These are phyloP conservation scores for Trichopoda pennipes DNA, from an alignment of 2,888 invertebrate genomes.

Conservation along the genomic window DNA sequence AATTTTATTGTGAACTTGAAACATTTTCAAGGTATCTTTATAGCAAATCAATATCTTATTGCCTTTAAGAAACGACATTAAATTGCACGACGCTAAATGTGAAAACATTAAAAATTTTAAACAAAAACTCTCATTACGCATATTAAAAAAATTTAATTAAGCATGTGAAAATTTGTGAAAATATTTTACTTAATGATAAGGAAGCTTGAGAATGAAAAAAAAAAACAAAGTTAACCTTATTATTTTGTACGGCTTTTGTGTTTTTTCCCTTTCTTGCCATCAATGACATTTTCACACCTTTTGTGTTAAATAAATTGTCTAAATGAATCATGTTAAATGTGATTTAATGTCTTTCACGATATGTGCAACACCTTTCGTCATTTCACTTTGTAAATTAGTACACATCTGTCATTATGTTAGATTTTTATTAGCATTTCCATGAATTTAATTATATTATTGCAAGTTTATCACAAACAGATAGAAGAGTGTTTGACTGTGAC, in stretches of 20 bases:
- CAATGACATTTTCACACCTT: slow-evolving; percentile 26
- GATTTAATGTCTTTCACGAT: slow-evolving; percentile 10
- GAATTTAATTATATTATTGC: slow-evolving; percentile 33
- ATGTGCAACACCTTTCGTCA: not conserved
- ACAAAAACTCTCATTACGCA: too few species aligned
- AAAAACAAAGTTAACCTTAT: not conserved
- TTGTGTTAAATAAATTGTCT: slow-evolving; percentile 7
- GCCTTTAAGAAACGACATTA: not conserved
- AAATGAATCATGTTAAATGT: slow-evolving; percentile 29
- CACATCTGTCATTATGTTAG: slow-evolving; percentile 12
- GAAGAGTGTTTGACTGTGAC: slow-evolving; percentile 2
- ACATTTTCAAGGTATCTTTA: slow-evolving; percentile 43
- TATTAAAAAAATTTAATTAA: too few species aligned
- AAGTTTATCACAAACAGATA: slow-evolving; percentile 5
- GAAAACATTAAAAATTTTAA: not conserved
- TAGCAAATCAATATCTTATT: slow-evolving; percentile 1
- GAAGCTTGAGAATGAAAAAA: not conserved
- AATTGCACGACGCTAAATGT: not conserved
- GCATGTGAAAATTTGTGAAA: too few species aligned
- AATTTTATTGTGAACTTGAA: slow-evolving; percentile 44
- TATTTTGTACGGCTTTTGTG: not conserved
- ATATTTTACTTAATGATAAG: too few species aligned
- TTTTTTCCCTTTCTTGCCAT: not conserved
- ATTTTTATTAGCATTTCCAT: slow-evolving; percentile 20
- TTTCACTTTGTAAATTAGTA: not conserved